Conservation (phyloP, 2,888 invertebrate genomes). For the Tipula helvola region DNA sequence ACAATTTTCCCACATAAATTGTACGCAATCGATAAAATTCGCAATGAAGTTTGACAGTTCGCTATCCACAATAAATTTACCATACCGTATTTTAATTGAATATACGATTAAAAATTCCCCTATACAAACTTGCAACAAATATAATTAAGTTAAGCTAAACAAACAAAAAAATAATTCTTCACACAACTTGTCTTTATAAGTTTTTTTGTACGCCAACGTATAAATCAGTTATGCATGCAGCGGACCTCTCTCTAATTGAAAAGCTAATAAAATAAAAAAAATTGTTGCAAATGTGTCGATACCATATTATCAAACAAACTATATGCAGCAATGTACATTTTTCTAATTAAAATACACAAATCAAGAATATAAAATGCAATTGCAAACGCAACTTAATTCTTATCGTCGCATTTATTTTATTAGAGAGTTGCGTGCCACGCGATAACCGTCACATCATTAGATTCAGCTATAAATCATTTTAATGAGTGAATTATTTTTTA, state of each 20-base stretch:
- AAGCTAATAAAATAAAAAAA: not conserved
- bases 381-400: not conserved
- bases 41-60: not conserved
- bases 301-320: not conserved
- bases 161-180: not conserved
- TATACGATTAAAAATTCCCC: not conserved
- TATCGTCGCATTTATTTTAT: not conserved
- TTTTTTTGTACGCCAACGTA: not conserved
- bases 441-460: not conserved
- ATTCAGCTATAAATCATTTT: constrained; percentile 6
- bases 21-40: not conserved
- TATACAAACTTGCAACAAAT: not conserved
- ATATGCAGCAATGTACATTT: not conserved
- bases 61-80: not conserved
- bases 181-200: not conserved
- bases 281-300: not conserved
- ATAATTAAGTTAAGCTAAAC: not conserved
- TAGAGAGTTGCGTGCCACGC: constrained; percentile 8
- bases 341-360: not conserved
- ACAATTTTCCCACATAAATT: not conserved
- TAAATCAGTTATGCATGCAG: not conserved
- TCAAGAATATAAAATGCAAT: not conserved
- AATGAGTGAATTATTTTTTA: not conserved
- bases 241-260: not conserved
- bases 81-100: not conserved